Conservation (phyloP, 1,140 invertebrate species). For the Ladona fulva region DNA sequence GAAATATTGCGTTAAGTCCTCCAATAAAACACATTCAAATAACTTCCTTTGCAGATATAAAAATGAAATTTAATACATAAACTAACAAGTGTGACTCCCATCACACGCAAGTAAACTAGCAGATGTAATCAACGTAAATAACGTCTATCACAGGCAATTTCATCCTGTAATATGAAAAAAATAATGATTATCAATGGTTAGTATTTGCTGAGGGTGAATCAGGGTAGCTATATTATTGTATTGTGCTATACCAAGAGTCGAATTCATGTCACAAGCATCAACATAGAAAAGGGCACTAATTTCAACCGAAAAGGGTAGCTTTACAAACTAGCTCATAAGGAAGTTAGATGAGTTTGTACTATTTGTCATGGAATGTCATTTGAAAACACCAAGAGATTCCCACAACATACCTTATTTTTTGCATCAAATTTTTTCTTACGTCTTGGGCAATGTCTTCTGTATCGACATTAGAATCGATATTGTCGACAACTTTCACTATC, state of each 20-base stretch:
- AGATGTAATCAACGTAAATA: too few relatives aligned
- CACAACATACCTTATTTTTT: not conserved
- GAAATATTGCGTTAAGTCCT: not conserved
- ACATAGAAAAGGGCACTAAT: too few relatives aligned
- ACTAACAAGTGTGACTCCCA: not conserved
- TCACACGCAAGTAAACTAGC: not conserved
- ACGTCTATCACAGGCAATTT: too few relatives aligned
- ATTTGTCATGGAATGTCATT: not conserved
- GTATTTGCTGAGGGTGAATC: too few relatives aligned
- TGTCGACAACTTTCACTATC: not conserved
- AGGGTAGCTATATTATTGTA: too few relatives aligned
- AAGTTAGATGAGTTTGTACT: too few relatives aligned
- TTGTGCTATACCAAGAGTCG: too few relatives aligned
- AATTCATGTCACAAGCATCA: too few relatives aligned
- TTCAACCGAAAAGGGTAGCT: too few relatives aligned
- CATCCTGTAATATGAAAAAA: too few relatives aligned
- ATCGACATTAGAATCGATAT: not conserved
- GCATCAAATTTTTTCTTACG: not conserved
- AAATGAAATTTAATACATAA: not conserved
- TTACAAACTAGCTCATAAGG: too few relatives aligned
- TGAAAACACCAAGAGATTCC: not conserved
- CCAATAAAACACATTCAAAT: not conserved
- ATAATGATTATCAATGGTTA: too few relatives aligned
- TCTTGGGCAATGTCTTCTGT: not conserved
- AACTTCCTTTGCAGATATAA: not conserved